These are phyloP conservation scores for Amphiduros pacificus DNA, from an alignment of 2,888 invertebrate genomes.

Conservation along the genomic window DNA sequence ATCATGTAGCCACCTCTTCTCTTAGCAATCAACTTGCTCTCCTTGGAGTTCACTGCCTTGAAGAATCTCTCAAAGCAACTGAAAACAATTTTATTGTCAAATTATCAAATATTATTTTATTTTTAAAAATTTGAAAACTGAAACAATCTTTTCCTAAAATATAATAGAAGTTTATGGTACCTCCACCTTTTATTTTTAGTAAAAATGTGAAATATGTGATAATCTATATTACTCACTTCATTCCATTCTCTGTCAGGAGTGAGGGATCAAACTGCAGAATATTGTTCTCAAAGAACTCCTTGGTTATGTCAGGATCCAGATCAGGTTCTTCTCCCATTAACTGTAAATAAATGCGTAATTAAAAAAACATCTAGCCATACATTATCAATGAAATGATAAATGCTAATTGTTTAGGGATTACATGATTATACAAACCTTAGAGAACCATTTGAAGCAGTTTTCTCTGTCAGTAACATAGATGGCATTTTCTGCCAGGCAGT, in stretches of 20 bases:
- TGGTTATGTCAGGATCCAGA: constrained; percentile 91
- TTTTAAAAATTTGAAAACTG: background rate
- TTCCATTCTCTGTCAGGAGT: constrained; percentile 90
- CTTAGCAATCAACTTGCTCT: constrained; percentile 86
- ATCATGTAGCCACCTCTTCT: constrained; percentile 75
- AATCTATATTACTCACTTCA: constrained; percentile 69
- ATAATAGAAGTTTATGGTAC: too few species aligned
- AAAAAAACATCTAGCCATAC: background rate
- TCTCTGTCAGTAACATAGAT: constrained; percentile 91
- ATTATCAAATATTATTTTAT: background rate
- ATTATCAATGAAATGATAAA: background rate
- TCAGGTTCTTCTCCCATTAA: constrained; percentile 82
- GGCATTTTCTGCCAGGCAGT: constrained; percentile 89
- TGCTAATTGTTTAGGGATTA: too few species aligned
- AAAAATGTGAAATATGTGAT: background rate
- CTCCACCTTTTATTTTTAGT: background rate
- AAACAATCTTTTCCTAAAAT: background rate
- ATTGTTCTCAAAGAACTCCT: constrained; percentile 94
- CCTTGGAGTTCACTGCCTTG: constrained; percentile 92
- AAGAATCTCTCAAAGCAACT: constrained; percentile 78
- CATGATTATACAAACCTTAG: constrained; percentile 68
- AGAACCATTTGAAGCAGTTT: constrained; percentile 97
- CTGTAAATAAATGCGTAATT: constrained; percentile 36
- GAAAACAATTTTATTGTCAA: constrained; percentile 31
- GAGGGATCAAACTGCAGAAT: constrained; percentile 89